Evolutionary conservation across 2,113 vertebrate species (phyloP).

Genomic region (Grallaria varia): DNA sequence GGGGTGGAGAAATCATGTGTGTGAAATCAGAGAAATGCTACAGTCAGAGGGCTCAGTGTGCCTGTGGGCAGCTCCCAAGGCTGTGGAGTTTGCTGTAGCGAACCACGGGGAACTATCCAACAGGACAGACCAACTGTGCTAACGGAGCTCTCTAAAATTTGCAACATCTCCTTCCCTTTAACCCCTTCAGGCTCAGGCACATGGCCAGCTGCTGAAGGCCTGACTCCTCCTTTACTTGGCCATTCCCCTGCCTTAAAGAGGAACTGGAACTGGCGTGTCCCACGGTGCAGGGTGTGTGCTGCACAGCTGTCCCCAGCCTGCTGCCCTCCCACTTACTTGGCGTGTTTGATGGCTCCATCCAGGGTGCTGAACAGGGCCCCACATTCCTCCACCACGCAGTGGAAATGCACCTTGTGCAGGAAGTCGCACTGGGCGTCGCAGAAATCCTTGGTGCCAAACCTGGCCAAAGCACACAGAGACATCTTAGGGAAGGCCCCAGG

Average conservation of each 20-base stretch:
- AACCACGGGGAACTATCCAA: neutral
- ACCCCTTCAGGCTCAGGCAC: neutral
- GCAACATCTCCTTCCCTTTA: neutral
- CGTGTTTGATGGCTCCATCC: slow-evolving; percentile 97
- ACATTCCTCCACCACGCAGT: slow-evolving; percentile 94
- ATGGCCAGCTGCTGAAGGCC: neutral
- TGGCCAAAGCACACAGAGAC: slow-evolving; percentile 52
- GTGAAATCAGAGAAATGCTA: neutral
- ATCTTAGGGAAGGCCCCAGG: neutral
- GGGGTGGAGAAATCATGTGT: neutral
- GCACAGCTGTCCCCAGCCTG: neutral
- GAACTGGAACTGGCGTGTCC: neutral
- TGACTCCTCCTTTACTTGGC: neutral
- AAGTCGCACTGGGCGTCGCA: slow-evolving; percentile 95
- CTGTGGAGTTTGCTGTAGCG: neutral
- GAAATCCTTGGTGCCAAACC: slow-evolving; percentile 94
- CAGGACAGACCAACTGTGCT: neutral
- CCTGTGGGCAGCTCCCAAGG: neutral
- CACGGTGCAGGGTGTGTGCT: rapidly evolving
- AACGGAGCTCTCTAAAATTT: neutral
- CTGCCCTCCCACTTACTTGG: slow-evolving; percentile 82
- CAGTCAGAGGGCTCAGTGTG: neutral
- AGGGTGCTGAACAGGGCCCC: slow-evolving; percentile 97
- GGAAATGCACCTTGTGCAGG: slow-evolving; percentile 95
- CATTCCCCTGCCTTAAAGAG: neutral